Conservation (phyloP, 1,140 invertebrate species). For the Monochamus saltuarius region DNA sequence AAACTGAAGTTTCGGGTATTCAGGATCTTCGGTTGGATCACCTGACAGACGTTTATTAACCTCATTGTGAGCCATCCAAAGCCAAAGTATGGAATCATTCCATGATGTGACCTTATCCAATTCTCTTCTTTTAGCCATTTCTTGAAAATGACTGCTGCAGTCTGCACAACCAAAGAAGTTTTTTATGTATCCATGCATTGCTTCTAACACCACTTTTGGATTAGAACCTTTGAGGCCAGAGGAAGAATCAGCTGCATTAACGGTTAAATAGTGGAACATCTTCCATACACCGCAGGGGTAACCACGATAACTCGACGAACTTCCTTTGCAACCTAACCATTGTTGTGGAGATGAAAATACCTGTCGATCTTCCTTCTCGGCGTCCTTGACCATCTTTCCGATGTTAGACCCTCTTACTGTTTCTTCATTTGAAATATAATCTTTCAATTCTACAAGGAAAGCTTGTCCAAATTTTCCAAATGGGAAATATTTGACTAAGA, state of each 20-base stretch:
- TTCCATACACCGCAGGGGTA: constrained; percentile 96
- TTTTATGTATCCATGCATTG: constrained; percentile 87
- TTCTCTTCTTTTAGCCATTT: constrained; percentile 71
- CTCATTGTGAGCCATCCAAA: constrained; percentile 94
- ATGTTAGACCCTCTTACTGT: constrained; percentile 62
- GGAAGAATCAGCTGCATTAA: constrained; percentile 65
- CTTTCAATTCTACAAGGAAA: constrained; percentile 61
- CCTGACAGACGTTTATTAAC: constrained; percentile 86
- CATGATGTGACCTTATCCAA: constrained; percentile 67
- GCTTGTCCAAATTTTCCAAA: constrained; percentile 62
- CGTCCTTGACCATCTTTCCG: constrained; percentile 54
- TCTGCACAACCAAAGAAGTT: constrained; percentile 93
- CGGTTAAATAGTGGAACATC: constrained; percentile 90
- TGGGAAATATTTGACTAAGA: constrained; percentile 75
- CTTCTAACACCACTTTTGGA: constrained; percentile 69
- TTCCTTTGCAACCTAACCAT: constrained; percentile 86
- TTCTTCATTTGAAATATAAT: constrained; percentile 50
- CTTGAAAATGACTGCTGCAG: constrained; percentile 84
- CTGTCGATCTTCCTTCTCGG: constrained; percentile 56
- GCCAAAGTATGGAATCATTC: constrained; percentile 83
- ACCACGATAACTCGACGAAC: constrained; percentile 71
- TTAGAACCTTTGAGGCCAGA: constrained; percentile 52
- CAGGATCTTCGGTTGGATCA: constrained; percentile 87
- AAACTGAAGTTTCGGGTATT: constrained; percentile 88
- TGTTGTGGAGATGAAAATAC: constrained; percentile 61